Base-by-base conservation (phyloP, 2,113 vertebrate species). In the Pedetes capensis region DNA sequence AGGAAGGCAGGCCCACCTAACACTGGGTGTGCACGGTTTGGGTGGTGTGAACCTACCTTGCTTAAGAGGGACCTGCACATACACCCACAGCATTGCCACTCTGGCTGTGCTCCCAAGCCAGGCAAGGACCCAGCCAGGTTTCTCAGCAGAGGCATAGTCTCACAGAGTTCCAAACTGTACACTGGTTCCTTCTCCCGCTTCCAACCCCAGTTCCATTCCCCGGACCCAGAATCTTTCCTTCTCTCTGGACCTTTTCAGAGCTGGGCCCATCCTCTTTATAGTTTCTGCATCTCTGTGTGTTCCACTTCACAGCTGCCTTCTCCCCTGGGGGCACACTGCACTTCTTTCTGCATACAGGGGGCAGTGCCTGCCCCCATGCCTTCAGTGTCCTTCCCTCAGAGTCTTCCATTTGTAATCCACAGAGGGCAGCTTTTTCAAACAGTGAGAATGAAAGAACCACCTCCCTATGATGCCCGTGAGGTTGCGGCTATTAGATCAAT, bases 91-190 rank as follows among this genome's bases (percentile, higher is more conserved):
- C 8, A n/a, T 0, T 3, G 39, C 51, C 34, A 17, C n/a, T 22
- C 5, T 17, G 17, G 44, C 44, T 66, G 34, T 37, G 23, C 23
- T 22, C 4, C 13, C 8, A 8, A 1, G 23, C 0, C 0, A 0
- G 44, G 16, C 0, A 3, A 47, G 16, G 55, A 8, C n/a, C 74
- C 23, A 13, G 78, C 49, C 20, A 3, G 4, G 12, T 44, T 57
- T 55, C 91, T 80, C 66, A n/a, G 51, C 22, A 7, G 37, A 68
- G 42, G 25, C 25, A 7, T 6, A 37, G 66, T 61, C 23, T 81
- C 20, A n/a, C 13, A 39, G 1, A 20, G 42, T 57, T 57, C 66
- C 25, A 12, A 5, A 27, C 0, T 53, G 23, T 42, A 39, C 49
- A 75, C 2, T 7, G 66, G 27, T 74, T 80, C 80, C 29, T 61